A percentile compares a stretch with the other conserved stretches of the same genome.
Evolutionary conservation across 2,113 vertebrate species (phyloP).

Genomic region (Siniperca chuatsi): DNA sequence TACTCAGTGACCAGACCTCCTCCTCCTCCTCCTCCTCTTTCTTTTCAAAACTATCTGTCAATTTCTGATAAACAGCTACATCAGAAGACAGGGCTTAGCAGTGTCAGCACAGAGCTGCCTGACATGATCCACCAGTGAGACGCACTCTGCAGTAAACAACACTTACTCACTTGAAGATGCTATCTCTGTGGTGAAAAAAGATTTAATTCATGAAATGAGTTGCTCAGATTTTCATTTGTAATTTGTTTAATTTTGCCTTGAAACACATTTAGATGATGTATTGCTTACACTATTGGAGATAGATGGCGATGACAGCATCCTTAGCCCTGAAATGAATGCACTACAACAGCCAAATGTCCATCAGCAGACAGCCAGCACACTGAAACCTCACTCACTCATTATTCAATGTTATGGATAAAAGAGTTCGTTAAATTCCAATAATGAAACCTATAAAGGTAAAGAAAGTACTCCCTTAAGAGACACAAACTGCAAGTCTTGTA

Average conservation of each 20-base stretch:
- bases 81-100: slow-evolving; percentile 52
- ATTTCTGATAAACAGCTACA: slow-evolving; percentile 71
- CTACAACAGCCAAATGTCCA: background rate
- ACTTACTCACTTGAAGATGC: background rate
- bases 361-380: slow-evolving; percentile 4
- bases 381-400: background rate
- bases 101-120: slow-evolving; percentile 57
- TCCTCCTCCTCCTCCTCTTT: slow-evolving; percentile 56
- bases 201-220: background rate
- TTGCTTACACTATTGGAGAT: background rate
- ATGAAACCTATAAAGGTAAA: background rate
- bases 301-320: background rate
- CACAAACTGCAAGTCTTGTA: background rate
- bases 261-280: slow-evolving; percentile 2
- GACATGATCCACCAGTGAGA: slow-evolving; percentile 65
- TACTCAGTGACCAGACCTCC: slow-evolving; percentile 75
- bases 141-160: slow-evolving; percentile 39
- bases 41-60: slow-evolving; percentile 72
- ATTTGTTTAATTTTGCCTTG: background rate
- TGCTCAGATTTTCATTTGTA: background rate
- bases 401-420: background rate
- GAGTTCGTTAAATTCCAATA: background rate
- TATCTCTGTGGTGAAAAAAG: background rate
- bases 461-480: background rate
- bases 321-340: background rate